Evolutionary conservation across 1,140 invertebrate species (phyloP), one percentile per base, ranked within the genome.

Genomic region (Drosophila equinoxialis): DNA sequence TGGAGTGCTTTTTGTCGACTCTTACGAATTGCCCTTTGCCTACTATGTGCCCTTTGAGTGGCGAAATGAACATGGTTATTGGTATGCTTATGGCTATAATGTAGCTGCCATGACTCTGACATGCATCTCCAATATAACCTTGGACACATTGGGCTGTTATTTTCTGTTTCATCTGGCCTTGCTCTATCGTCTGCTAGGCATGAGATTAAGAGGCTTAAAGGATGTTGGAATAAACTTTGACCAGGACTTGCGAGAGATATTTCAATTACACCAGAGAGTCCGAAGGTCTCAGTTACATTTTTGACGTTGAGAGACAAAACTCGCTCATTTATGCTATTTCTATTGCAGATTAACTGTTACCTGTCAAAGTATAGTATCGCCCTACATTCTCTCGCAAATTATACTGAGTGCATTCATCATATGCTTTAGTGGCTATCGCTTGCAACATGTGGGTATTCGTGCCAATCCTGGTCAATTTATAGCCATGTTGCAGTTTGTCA

Each of bases 381-480:
- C 78, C 1, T 84, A 90, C 5, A 67, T 90, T 6, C 68, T 91
- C 11, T 81, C 84, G 0, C 90, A 91, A 17, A 85, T 91, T 11
- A 51, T 91, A n/a, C 55, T 91, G 6, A 91, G 90, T 54, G 90
- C 86, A 2, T 81, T 91, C 17, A 90, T 91, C n/a, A 83, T 91
- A 23, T 91, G 90, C 66, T 91, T 91, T 13, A 82, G 78, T n/a
- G 86, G 86, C 17, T 91, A 82, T 68, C 80, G 86, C 0, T 59
- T 91, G 10, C 73, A 80, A 55, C 76, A 85, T 10, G 65, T 82
- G 63, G 81, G 79, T 0, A 68, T 84, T 23, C 66, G 65, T 4
- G 72, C 70, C 26, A 71, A 71, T 77, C 83, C 83, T 4, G 90
- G 90, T 8, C 90, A 90, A 62, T 91, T 90, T 23, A 68, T 85